These are phyloP conservation scores for Oeneis ivallda DNA, from an alignment of 2,888 invertebrate species.

Conservation along the genomic window DNA sequence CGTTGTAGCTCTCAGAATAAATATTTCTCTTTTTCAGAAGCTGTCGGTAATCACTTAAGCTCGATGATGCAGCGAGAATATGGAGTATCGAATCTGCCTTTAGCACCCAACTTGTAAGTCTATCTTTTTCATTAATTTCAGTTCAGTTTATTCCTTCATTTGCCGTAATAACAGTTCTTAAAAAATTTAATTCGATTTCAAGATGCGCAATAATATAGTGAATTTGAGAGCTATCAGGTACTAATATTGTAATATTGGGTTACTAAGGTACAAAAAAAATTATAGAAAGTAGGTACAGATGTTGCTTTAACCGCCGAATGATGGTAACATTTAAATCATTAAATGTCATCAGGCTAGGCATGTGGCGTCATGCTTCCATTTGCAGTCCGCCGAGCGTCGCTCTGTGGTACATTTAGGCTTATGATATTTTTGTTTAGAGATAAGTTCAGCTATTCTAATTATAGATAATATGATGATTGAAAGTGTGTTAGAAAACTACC, in stretches of 20 bases:
- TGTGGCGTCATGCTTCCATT: neutral
- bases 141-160: too few species aligned
- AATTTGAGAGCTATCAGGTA: too few species aligned
- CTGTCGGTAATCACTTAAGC: constrained; percentile 74
- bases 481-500: neutral
- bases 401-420: too few species aligned
- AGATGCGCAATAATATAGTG: neutral
- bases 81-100: constrained; percentile 63
- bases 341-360: too few species aligned
- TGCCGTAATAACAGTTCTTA: neutral
- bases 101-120: constrained; percentile 71
- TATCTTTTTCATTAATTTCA: too few species aligned
- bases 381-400: neutral
- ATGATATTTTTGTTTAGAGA: too few species aligned
- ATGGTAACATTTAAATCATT: too few species aligned
- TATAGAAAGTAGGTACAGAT: too few species aligned
- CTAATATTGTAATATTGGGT: too few species aligned
- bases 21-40: constrained; percentile 48
- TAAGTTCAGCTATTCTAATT: neutral
- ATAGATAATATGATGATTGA: neutral
- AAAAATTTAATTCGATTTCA: neutral
- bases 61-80: constrained; percentile 79
- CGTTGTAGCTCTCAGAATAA: neutral
- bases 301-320: too few species aligned
- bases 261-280: too few species aligned